Percentiles rank a stretch among this genome's conserved stretches.
These are phyloP conservation scores for Limnephilus rhombicus DNA, from an alignment of 2,888 invertebrate genomes.

Conservation along the genomic window DNA sequence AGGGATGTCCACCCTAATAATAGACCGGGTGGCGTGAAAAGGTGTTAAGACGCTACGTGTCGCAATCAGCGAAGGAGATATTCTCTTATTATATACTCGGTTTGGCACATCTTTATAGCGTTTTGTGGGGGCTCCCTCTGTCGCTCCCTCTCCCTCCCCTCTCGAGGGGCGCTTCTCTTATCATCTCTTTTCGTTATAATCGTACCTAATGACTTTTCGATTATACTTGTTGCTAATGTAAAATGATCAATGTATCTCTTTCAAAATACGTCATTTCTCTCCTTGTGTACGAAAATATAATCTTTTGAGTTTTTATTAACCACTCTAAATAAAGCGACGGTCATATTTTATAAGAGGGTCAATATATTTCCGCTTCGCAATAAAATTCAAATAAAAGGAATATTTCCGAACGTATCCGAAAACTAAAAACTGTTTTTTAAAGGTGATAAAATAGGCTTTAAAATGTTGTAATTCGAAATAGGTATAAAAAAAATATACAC, in stretches of 20 bases:
- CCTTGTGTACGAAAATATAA: no score
- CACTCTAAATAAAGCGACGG: no score
- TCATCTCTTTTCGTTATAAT: not conserved
- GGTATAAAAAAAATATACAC: no score
- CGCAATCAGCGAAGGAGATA: conserved; percentile 64
- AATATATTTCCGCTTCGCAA: no score
- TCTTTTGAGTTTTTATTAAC: no score
- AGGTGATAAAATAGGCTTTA: no score
- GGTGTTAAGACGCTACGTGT: conserved; percentile 66
- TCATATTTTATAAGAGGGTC: no score
- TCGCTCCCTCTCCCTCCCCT: not conserved
- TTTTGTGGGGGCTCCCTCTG: not conserved
- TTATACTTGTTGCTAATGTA: not conserved
- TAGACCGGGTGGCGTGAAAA: conserved; percentile 62
- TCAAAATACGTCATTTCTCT: no score
- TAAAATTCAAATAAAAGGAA: no score
- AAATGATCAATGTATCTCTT: not conserved
- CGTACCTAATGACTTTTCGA: not conserved
- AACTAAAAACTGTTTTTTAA: no score
- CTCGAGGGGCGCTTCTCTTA: not conserved
- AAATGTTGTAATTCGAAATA: no score
- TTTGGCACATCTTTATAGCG: conserved; percentile 20
- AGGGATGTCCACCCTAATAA: conserved; percentile 64
- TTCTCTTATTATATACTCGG: conserved; percentile 63
- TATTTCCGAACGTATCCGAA: no score